Base-by-base conservation (phyloP, 1,140 invertebrate species). In the Sesamia nonagrioides region DNA sequence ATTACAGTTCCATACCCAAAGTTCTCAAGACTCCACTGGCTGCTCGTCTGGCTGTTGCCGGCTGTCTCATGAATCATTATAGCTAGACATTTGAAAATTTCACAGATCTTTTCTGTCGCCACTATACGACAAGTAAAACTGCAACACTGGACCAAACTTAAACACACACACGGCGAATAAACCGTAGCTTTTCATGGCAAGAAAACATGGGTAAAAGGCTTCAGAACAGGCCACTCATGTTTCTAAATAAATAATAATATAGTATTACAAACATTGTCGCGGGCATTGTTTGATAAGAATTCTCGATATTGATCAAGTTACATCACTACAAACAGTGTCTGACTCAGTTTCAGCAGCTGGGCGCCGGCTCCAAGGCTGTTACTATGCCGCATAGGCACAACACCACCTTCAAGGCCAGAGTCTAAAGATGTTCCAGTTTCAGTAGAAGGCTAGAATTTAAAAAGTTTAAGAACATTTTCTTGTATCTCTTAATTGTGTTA, bases 221-320 rank as follows among this genome's bases (percentile, higher is more conserved):
- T 27, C n/a, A n/a, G 27, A 27, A 27, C n/a, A n/a, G n/a, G 27
- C 27, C 1, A 54, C 50, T 54, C 50, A 54, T 54, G n/a, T 54
- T 54, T 27, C 27, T 27, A 27, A 27, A 3, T 27, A 27, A 27
- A 54, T 17, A 17, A 18, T n/a, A 18, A 18, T 27, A 54, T 18
- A n/a, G n/a, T 18, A 21, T 1, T 56, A 35, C 7, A 7, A 37
- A 61, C 27, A 37, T 17, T n/a, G 5, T 37, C 17, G 45, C 69
- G 17, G 35, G 21, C 18, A 18, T 73, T 52, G n/a, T 37, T 40
- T 40, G 27, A 74, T 74, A 74, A 42, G 71, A 18, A 60, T 74
- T 74, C 71, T 60, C 37, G 42, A 74, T 45, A 74, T 60, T n/a
- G 54, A 60, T 60, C 54, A 74, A 27, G 52, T 74, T 74, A 74